Base-by-base conservation (phyloP, 2,113 vertebrate species). In the Dermatemys mawii region DNA sequence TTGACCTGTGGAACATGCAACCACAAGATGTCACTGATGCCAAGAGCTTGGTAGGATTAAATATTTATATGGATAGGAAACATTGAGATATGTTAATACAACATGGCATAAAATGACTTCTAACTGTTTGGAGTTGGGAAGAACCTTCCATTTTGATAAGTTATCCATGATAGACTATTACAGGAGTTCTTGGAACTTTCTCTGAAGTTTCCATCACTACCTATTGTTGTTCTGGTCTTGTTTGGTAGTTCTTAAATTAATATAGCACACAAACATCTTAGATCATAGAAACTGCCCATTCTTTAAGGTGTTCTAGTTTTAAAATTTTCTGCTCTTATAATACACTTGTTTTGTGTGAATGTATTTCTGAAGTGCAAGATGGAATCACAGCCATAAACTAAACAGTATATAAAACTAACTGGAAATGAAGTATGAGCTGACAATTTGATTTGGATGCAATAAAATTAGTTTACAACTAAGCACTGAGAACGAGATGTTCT, bases 401-500 rank as follows among this genome's bases (percentile, higher is more conserved):
- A 60, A 84, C 73, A 87, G 19, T 63, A 75, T 88, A 92, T 90
- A 92, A 93, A 97, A 95, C 88, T 92, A 97, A 92, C 92, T 86
- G 87, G 88, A 97, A 95, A 89, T 96, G 90, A 97, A 96, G 78
- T 93, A 90, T 44, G 3, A 79, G 46, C 79, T 97, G 97, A 91
- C 93, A 96, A 90, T 95, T 95, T 97, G 95, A 97, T 97, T 98
- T 97, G 97, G 49, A 51, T 81, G 50, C 90, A 96, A 95, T 97
- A 96, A 97, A 97, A 96, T 86, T 78, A 95, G 84, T 98, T 98
- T 98, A 97, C 54, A 92, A 87, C 92, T 92, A 92, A 87, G 78
- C 91, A 86, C 8, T 84, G 92, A 96, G 95, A 96, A 96, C 91
- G 84, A 90, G 94, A 80, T 88, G 63, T 95, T 92, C 90, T 91